Percentiles rank a stretch among this genome's conserved stretches.
Evolutionary conservation across 2,113 vertebrate genomes (phyloP).

Genomic region (Thryonomys swinderianus): DNA sequence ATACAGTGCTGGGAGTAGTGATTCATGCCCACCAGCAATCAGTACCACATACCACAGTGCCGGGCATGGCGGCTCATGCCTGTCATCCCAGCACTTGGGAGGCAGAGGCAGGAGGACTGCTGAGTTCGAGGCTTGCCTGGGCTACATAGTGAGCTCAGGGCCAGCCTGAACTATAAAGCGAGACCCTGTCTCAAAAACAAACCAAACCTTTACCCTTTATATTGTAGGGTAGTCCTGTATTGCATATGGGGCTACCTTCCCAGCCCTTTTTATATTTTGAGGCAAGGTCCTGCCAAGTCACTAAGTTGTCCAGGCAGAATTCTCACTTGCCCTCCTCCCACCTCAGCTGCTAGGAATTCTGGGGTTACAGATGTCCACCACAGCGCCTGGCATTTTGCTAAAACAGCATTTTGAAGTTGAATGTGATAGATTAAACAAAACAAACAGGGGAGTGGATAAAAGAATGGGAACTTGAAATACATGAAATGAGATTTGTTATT

Average conservation of each 20-base stretch:
- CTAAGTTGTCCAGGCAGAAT: background rate
- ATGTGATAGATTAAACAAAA: conserved; percentile 28
- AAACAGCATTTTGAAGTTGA: conserved; percentile 10
- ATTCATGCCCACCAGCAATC: no score
- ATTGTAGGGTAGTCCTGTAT: background rate
- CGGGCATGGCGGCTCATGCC: no score
- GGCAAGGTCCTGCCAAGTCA: background rate
- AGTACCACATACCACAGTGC: no score
- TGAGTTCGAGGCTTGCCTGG: no score
- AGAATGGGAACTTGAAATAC: background rate
- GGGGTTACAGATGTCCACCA: background rate
- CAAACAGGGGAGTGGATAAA: background rate
- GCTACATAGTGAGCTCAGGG: no score
- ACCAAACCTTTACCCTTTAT: background rate
- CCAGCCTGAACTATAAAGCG: no score
- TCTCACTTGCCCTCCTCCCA: background rate
- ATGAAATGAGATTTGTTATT: background rate
- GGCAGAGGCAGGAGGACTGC: no score
- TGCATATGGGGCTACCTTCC: background rate
- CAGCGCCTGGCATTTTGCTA: background rate
- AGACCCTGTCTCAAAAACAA: no score
- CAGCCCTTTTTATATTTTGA: background rate
- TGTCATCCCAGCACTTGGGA: no score
- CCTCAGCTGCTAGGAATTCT: background rate
- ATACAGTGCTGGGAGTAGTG: no score